Percentiles rank a stretch among this genome's conserved stretches.
These are phyloP conservation scores for Coreius guichenoti DNA, from an alignment of 2,797 vertebrate species.

Conservation along the genomic window DNA sequence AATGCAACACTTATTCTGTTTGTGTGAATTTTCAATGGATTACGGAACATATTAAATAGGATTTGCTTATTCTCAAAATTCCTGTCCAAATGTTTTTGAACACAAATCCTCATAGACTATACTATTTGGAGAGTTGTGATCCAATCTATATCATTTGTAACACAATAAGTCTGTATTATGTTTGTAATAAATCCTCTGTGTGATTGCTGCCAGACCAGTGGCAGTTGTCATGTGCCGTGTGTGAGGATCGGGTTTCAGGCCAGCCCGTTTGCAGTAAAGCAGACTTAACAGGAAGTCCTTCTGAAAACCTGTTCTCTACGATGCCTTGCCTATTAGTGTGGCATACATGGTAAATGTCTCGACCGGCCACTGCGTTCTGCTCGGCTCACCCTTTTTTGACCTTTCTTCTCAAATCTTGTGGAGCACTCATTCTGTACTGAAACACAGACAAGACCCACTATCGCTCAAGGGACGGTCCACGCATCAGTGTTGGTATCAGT, in stretches of 20 bases:
- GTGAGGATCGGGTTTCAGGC: conserved; percentile 47
- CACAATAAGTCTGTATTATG: conserved; percentile 63
- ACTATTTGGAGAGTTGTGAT: conserved; percentile 24
- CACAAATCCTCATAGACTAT: not conserved
- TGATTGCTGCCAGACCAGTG: conserved; percentile 68
- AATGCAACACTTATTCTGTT: conserved; percentile 13
- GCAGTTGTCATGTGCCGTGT: conserved; percentile 58
- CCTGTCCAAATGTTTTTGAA: conserved; percentile 4
- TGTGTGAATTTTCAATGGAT: not conserved
- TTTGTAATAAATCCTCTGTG: conserved; percentile 54
- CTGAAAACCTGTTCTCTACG: conserved; percentile 1
- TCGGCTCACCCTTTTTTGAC: conserved; percentile 21
- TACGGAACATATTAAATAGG: not conserved
- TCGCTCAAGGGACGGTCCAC: conserved; percentile 56
- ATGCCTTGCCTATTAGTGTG: conserved; percentile 8
- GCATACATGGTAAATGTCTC: not conserved
- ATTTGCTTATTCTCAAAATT: not conserved
- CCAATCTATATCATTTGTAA: conserved; percentile 58
- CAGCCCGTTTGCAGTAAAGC: not conserved
- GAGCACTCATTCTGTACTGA: conserved; percentile 34
- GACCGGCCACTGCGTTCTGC: not conserved
- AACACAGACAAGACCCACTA: conserved; percentile 31
- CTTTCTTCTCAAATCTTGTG: conserved; percentile 30
- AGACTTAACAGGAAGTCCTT: conserved; percentile 10
- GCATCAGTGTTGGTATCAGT: conserved; percentile 77